Evolutionary conservation across 2,888 invertebrate genomes (phyloP), one percentile per base, ranked within the genome.

Genomic region (Machimus atricapillus): DNA sequence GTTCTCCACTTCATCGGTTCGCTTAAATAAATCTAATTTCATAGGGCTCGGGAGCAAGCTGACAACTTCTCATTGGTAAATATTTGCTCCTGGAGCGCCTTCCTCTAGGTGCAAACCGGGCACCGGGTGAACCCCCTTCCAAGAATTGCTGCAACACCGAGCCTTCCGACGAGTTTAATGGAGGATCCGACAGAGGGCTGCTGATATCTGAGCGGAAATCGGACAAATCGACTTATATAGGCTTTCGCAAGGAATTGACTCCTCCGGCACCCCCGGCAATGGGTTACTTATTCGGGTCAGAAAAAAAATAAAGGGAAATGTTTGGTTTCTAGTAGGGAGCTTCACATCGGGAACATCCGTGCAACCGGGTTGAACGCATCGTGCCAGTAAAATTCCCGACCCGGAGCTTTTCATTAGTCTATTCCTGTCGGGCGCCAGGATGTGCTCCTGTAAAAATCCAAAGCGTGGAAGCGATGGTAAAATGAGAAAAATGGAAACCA

Each of bases 401-500:
- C 37, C 34, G 34, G 37, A 40, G 40, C 37, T 82, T 66, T 82
- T 66, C 58, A 82, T 66, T 82, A 19, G 27, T 37, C 0, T 82
- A 8, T 82, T 58, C 31, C 82, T 82, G 66, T 19, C 40, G 19
- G 66, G 66, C 37, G 82, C 8, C 58, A 14, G 82, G 82, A 82
- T 37, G 58, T 82, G 34, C 34, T 66, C 82, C 56, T 82, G 37
- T 56, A 34, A 66, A 66, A 66, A 66, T 3, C 9, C 23, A 40
- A n/a, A 82, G 19, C n/a, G 37, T 34, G 7, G 23, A 14, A 82
- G 37, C 19, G 37, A 19, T 12, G 37, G 56, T 58, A 82, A 82
- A 58, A 66, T 82, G 66, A 82, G 82, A 66, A 82, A 82, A 82
- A 82, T 82, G 82, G 82, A 82, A 82, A 82, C 58, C 82, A 82